These are phyloP conservation scores for Conger conger DNA, from an alignment of 2,113 vertebrate genomes.

Conservation along the genomic window DNA sequence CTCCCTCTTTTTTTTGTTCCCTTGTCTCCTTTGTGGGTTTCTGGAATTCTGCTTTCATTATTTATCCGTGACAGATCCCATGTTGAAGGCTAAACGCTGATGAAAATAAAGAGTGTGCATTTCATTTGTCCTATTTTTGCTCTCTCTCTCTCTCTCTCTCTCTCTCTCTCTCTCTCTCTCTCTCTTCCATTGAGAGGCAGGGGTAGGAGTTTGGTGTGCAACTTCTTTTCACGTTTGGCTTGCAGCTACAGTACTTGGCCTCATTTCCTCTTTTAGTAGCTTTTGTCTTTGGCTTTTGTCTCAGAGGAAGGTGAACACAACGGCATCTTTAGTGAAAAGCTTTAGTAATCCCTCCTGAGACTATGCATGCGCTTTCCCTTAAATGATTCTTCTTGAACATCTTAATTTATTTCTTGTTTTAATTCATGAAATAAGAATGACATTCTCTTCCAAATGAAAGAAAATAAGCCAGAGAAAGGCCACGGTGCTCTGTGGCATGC, in stretches of 20 bases:
- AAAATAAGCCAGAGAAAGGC: not conserved
- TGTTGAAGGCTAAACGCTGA: conserved; percentile 64
- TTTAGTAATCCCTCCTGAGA: not conserved
- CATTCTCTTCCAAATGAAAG: not conserved
- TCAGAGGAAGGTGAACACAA: not conserved
- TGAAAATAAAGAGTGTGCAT: conserved; percentile 60
- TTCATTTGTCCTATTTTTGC: conserved; percentile 46
- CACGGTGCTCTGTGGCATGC: not conserved
- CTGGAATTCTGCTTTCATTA: conserved; percentile 60
- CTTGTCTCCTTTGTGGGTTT: conserved; percentile 52
- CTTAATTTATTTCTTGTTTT: not conserved
- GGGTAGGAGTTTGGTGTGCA: not conserved
- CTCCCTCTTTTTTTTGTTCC: not conserved
- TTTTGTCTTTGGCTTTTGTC: not conserved
- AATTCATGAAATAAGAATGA: not conserved
- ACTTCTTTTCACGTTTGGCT: not conserved
- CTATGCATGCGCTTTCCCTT: not conserved
- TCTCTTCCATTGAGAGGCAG: not conserved
- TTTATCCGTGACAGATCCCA: conserved; percentile 63
- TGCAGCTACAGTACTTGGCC: not conserved
- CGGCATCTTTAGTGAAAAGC: not conserved
- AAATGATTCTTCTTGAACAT: not conserved
- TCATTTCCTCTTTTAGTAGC: not conserved
- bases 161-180: not conserved
- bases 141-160: conserved; percentile 2